Evolutionary conservation across 2,888 invertebrate genomes (phyloP).

Genomic region (Deladenus siricidicola): DNA sequence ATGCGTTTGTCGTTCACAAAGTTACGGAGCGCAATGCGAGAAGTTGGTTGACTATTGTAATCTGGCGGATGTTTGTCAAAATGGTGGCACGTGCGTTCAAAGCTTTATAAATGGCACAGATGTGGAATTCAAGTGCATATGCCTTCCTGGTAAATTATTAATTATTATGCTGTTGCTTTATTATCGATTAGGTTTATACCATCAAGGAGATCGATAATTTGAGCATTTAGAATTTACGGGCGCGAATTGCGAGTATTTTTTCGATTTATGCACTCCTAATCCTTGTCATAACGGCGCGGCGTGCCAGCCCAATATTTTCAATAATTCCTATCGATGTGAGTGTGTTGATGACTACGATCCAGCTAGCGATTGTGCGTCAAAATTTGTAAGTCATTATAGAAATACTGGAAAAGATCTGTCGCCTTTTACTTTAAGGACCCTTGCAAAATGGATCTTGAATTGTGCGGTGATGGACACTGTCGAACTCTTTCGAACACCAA

Average conservation of each 20-base stretch:
- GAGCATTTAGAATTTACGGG: neutral
- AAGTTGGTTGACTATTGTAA: constrained; percentile 13
- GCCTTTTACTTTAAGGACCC: neutral
- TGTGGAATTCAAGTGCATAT: neutral
- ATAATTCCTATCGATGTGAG: neutral
- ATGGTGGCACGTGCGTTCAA: constrained; percentile 4
- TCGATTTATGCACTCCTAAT: constrained; percentile 8
- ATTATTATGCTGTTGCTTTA: no score
- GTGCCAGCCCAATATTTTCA: neutral
- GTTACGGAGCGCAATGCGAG: constrained; percentile 10
- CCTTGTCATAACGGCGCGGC: constrained; percentile 13
- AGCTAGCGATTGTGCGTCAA: neutral
- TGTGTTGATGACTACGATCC: neutral
- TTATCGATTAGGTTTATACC: no score
- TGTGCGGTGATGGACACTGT: constrained; percentile 13
- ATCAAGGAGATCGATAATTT: no score
- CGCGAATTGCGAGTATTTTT: constrained; percentile 1
- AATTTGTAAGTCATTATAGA: neutral
- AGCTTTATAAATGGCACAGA: no score
- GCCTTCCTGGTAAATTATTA: neutral
- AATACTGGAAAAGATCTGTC: neutral
- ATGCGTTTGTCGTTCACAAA: constrained; percentile 7
- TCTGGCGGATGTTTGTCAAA: constrained; percentile 5
- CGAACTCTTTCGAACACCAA: neutral
- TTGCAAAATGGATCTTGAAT: constrained; percentile 6